A percentile compares a stretch with the other conserved stretches of the same genome.
These are phyloP conservation scores for Hippasteria phrygiana DNA, from an alignment of 53 echinoderm and acorn worm genomes.

Conservation along the genomic window DNA sequence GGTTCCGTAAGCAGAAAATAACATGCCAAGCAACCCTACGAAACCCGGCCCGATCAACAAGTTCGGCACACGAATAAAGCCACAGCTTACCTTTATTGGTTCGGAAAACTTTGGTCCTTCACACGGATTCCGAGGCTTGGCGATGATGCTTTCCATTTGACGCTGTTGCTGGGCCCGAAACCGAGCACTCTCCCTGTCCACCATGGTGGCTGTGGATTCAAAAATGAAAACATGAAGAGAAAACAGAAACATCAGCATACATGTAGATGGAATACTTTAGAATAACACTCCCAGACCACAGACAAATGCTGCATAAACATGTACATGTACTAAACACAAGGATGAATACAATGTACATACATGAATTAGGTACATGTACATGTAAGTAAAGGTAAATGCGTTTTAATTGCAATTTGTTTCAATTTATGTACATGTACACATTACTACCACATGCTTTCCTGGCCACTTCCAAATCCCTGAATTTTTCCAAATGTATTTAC, in stretches of 20 bases:
- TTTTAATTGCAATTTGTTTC: no score
- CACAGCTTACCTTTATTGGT: slow-evolving; percentile 30
- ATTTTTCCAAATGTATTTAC: no score
- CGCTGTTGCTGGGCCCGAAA: slow-evolving; percentile 34
- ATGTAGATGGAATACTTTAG: not conserved
- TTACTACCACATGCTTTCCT: no score
- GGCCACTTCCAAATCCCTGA: no score
- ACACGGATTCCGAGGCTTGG: slow-evolving; percentile 6
- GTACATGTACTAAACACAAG: no score
- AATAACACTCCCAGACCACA: not conserved
- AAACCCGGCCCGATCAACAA: no score
- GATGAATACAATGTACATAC: no score
- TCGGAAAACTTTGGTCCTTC: slow-evolving; percentile 40
- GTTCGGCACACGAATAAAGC: not conserved
- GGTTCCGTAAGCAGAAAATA: no score
- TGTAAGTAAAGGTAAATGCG: not conserved
- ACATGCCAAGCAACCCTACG: no score
- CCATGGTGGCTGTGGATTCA: slow-evolving; percentile 35
- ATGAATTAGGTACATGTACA: not conserved
- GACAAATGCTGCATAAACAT: not conserved
- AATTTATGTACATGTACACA: no score
- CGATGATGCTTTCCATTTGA: slow-evolving; percentile 15
- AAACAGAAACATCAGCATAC: not conserved
- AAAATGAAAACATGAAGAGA: not conserved
- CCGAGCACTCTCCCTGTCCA: slow-evolving; percentile 57